These are phyloP conservation scores for Zosterops pallidus DNA, from an alignment of 2,113 vertebrate species.

Conservation along the genomic window DNA sequence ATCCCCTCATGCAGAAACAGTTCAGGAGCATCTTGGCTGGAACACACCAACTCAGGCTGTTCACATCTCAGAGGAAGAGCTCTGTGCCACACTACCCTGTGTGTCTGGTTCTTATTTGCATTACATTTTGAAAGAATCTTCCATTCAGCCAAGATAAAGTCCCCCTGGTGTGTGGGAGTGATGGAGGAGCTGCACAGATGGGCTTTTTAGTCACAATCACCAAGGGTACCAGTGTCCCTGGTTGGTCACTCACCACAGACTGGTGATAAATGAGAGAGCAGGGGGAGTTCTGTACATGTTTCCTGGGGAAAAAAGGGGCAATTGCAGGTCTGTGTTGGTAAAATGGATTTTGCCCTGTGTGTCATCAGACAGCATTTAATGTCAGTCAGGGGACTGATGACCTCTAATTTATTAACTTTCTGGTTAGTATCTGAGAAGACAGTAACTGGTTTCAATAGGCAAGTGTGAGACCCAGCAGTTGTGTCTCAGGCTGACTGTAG, in stretches of 20 bases:
- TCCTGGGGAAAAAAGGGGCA: neutral
- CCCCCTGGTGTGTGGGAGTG: constrained; percentile 26
- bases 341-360: neutral
- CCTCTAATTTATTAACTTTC: neutral
- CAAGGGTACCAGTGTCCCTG: neutral
- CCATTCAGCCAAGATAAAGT: neutral
- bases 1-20: neutral
- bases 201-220: neutral
- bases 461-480: neutral
- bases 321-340: neutral
- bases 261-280: neutral
- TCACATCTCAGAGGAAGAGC: neutral
- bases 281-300: neutral
- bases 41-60: neutral
- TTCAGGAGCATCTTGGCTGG: neutral
- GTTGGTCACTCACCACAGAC: neutral
- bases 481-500: neutral
- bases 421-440: neutral
- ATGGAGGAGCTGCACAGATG: constrained; percentile 39
- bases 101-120: constrained; percentile 30
- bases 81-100: neutral
- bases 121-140: constrained; percentile 15
- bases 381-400: neutral
- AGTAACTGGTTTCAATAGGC: neutral
- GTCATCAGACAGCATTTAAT: neutral